Base-by-base conservation (phyloP, 2,888 invertebrate species). In the Beris chalybata region DNA sequence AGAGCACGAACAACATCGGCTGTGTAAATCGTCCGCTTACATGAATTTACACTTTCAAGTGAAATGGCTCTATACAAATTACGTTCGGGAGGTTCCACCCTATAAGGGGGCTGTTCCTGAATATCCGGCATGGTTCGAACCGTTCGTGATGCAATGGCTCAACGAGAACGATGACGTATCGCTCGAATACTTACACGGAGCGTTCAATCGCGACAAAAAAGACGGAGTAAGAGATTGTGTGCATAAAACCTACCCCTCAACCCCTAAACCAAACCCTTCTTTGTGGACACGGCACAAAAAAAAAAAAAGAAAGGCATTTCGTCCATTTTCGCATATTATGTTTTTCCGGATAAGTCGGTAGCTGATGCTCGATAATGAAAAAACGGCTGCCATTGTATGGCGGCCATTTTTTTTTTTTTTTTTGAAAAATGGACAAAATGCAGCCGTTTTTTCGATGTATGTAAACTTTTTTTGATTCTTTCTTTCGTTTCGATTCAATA, bases 91-190 rank as follows among this genome's bases (percentile, higher is more conserved):
- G 77, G 95, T 98, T 72, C 97, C 97, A 61, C 95, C 96, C 31
- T 96, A 96, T 81, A 97, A 97, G 79, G 94, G 93, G 67, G 91
- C 94, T 52, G 96, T 99, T 69, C 98, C 99, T 6, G 98, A 99
- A 80, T 99, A 99, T 81, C 98, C 99, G 1, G 94, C 95, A 75
- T 99, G 98, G 98, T 99, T 99, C 81, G 98, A 98, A 80, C 97
- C 98, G n/a, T 99, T 99, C 82, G 99, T 99, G 52, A 99, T 99
- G 98, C 98, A 98, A 80, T 99, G 99, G 99, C 86, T 99, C 48
- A 98, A 98, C 77, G 99, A 99, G 81, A 99, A 99, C 79, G 99
- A 99, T 78, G 98, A 98, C 74, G 97, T 99, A 1, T 98, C 97
- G 0, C 85, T 99, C 76, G 99, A 99, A 81, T 99, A 98, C 83